Evolutionary conservation across 2,888 invertebrate genomes (phyloP), one percentile per base, ranked within the genome.

Genomic region (Drosophila nigritarsus): DNA sequence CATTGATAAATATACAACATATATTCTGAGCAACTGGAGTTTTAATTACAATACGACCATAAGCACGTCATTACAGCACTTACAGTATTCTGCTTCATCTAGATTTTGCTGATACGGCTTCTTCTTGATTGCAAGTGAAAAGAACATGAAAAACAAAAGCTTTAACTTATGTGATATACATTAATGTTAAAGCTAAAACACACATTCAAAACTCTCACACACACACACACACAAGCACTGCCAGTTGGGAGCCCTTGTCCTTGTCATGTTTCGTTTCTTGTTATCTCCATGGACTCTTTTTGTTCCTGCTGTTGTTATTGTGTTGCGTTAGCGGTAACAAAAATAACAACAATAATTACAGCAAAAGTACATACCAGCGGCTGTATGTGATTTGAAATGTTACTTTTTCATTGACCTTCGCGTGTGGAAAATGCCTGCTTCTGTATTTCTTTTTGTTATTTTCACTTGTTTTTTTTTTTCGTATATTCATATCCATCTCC

Each of bases 321-420:
- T 64, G 53, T 65, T 82, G 66, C 60, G 80, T 65, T 64, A 48
- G 75, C 67, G 67, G 64, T 64, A 75, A 75, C 70, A 72, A 72
- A 70, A 77, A 77, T 75, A 78, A 72, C 64, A 38, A 55, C 36
- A 27, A 55, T 45, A 45, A 45, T 24, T 68, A 55, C 50, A 59
- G 13, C 27, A 30, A 61, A 80, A 66, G 70, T 70, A 78, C 80
- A 70, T 40, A 62, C 53, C 56, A 74, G 55, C 55, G 38, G 61
- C 75, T 74, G 78, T 65, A 74, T 81, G 80, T 82, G 89, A 73
- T 82, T 77, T 79, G 73, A 75, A 84, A 64, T 67, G 89, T 70
- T 75, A 74, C 79, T 79, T 87, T 89, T 82, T 77, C 82, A 87
- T 66, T 89, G 85, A 89, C 85, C 85, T 85, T 85, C 85, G 85